A percentile compares a stretch with the other conserved stretches of the same genome.
Evolutionary conservation across 2,888 invertebrate species (phyloP).

Genomic region (Plagiodera versicolora): DNA sequence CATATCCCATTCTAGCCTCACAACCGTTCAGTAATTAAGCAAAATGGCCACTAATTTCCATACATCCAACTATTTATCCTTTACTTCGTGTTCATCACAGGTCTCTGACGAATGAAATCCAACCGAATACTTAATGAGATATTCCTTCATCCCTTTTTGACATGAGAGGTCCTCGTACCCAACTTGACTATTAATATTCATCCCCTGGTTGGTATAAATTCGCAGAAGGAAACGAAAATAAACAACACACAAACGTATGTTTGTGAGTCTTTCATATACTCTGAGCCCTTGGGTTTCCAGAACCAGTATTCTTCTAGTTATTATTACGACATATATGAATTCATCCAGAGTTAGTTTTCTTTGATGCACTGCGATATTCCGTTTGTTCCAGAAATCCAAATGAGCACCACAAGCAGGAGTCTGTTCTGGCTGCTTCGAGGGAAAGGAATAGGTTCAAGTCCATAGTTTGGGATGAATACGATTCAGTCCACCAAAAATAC

Average conservation of each 20-base stretch:
- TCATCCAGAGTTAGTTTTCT: too few relatives aligned
- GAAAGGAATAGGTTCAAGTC: constrained; percentile 83
- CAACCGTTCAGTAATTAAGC: too few relatives aligned
- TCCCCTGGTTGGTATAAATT: background rate
- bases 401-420: constrained; percentile 78
- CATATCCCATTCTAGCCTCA: too few relatives aligned
- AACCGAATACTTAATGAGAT: background rate
- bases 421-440: constrained; percentile 74
- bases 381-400: constrained; percentile 75
- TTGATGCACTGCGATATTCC: background rate
- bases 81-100: background rate
- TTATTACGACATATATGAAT: too few relatives aligned
- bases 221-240: too few relatives aligned
- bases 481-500: constrained; percentile 90
- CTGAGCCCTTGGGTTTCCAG: too few relatives aligned
- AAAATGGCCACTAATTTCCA: too few relatives aligned
- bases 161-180: background rate
- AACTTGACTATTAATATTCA: background rate
- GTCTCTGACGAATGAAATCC: background rate
- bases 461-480: constrained; percentile 89
- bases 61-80: background rate
- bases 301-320: background rate
- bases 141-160: background rate
- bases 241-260: too few relatives aligned
- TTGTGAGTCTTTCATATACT: too few relatives aligned